Evolutionary conservation across 2,113 vertebrate genomes (phyloP), one percentile per base, ranked within the genome.

Genomic region (Silurus meridionalis): DNA sequence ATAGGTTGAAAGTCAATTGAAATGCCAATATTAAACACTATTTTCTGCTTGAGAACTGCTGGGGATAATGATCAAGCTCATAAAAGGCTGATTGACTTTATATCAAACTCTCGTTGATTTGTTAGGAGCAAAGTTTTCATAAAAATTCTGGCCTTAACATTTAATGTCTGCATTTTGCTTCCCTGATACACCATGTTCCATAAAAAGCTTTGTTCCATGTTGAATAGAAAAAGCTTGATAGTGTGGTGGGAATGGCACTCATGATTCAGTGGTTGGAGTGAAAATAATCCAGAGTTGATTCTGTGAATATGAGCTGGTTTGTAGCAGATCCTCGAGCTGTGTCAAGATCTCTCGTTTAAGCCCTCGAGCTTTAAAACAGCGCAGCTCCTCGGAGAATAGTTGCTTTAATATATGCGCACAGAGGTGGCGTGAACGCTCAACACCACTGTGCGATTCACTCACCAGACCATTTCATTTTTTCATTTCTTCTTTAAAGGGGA

Each of bases 341-440:
- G 78, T 87, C 67, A 79, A 87, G 83, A 85, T 85, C 85, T 82
- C 58, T 80, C 23, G 13, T 75, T 84, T 84, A 78, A 84, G 82
- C 88, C 66, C 25, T n/a, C 17, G 71, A 67, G 83, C 79, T 87
- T 79, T 67, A 50, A 13, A 77, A 81, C 52, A 66, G 66, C 15
- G 67, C 8, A 0, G 25, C 57, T 89, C 83, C 61, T 55, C 58
- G 61, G 75, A 83, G 58, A 84, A 66, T 9, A 61, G 52, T 9
- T n/a, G 53, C 63, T 86, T 78, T 58, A 77, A 78, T 75, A 46
- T 71, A 69, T 82, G 79, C 21, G 55, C 71, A 19, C 74, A 50
- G 61, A 53, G 74, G 72, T 83, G 71, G 83, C 77, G 66, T 87
- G 85, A 83, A 83, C 80, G 60, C 81, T 86, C 87, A 81, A 81